phyloP scores from a whole-genome alignment of 1,140 invertebrate species.

The Drosophila cardini region DNA sequence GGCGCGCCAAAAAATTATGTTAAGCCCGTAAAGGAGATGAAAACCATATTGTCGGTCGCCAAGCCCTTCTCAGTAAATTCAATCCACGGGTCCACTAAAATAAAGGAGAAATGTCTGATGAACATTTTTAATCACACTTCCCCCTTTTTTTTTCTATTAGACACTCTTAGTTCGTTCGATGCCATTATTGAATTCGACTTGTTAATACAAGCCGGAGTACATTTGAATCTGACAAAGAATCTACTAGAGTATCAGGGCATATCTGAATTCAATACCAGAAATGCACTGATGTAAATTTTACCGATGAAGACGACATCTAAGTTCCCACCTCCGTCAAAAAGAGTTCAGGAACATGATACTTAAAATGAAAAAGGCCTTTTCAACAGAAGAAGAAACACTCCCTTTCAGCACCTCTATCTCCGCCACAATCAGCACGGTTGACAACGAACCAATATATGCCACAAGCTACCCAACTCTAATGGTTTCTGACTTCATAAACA shows the following conservation, averaged over 20 bases:
- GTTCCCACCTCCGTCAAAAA: slow-evolving; percentile 7
- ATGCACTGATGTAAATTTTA: slow-evolving; percentile 6
- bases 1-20: slow-evolving; percentile 40
- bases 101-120: slow-evolving; percentile 26
- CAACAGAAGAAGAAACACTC: slow-evolving; percentile 26
- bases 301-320: slow-evolving; percentile 1
- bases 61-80: slow-evolving; percentile 33
- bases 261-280: background rate
- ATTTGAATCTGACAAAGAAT: no score
- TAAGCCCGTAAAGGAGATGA: slow-evolving; percentile 35
- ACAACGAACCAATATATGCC: slow-evolving; percentile 47
- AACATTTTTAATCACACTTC: slow-evolving; percentile 17
- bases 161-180: background rate
- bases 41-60: background rate
- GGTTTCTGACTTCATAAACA: slow-evolving; percentile 42
- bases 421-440: slow-evolving; percentile 36
- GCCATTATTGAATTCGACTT: no score
- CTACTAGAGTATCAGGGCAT: no score
- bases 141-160: slow-evolving; percentile 28
- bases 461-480: slow-evolving; percentile 50
- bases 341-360: slow-evolving; percentile 8
- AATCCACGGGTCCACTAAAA: slow-evolving; percentile 28
- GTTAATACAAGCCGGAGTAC: no score
- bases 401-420: slow-evolving; percentile 38
- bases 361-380: slow-evolving; percentile 21